These are phyloP conservation scores for Holothuria scabra DNA, from an alignment of 53 echinoderm and acorn worm genomes.

Conservation along the genomic window DNA sequence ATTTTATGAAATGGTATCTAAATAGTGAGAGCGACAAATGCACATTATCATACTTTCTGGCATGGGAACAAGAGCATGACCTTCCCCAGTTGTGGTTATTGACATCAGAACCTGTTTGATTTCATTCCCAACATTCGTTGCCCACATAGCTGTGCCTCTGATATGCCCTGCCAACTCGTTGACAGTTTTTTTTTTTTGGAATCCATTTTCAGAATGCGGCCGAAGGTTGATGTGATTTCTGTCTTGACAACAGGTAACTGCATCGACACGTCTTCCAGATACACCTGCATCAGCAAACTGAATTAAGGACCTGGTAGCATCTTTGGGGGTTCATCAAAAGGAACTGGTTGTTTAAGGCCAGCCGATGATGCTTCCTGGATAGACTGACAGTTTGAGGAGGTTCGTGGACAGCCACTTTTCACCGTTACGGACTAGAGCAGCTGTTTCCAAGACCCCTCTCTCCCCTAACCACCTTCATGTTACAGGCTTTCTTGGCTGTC, in stretches of 20 bases:
- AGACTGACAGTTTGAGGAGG: conserved; percentile 39
- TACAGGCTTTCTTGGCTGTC: conserved; percentile 59
- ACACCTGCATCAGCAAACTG: conserved; percentile 63
- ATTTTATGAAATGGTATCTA: neutral
- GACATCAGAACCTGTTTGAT: conserved; percentile 67
- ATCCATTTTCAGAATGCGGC: conserved; percentile 73
- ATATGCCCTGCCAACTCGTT: conserved; percentile 52
- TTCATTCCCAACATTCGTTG: conserved; percentile 75
- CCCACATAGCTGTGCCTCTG: conserved; percentile 65
- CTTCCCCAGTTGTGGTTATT: conserved; percentile 71
- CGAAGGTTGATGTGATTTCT: conserved; percentile 70
- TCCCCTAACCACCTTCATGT: conserved; percentile 47
- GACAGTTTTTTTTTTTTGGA: conserved; percentile 76
- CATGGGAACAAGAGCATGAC: conserved; percentile 57
- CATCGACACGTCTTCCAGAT: conserved; percentile 64
- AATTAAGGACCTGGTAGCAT: conserved; percentile 53
- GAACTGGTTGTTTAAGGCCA: conserved; percentile 25
- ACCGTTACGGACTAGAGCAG: conserved; percentile 55
- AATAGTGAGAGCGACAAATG: conserved; percentile 5
- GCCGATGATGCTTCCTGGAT: conserved; percentile 36
- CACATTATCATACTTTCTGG: conserved; percentile 54
- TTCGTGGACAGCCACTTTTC: conserved; percentile 54
- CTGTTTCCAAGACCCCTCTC: conserved; percentile 64
- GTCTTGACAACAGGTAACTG: conserved; percentile 54
- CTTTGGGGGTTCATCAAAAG: conserved; percentile 54